Evolutionary conservation across 1,140 invertebrate species (phyloP).

Genomic region (Euborellia annulipes): DNA sequence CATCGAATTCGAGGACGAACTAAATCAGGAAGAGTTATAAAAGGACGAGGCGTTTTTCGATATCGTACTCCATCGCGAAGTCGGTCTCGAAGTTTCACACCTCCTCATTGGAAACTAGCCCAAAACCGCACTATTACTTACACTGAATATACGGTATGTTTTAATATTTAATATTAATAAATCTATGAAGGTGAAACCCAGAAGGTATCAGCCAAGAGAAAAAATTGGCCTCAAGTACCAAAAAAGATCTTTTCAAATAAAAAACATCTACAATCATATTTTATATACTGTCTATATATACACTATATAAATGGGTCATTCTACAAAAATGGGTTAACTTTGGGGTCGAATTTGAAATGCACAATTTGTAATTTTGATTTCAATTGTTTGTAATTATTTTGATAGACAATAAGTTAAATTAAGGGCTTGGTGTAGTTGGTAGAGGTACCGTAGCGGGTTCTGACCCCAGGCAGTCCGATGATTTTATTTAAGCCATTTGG

Average conservation of each 20-base stretch:
- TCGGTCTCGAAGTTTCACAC: constrained; percentile 66
- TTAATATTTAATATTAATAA: constrained; percentile 1
- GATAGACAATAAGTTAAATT: too few relatives aligned
- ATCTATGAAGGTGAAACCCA: neutral
- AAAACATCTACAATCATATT: constrained; percentile 3
- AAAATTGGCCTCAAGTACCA: neutral
- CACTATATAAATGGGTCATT: too few relatives aligned
- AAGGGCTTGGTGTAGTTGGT: too few relatives aligned
- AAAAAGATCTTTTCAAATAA: neutral
- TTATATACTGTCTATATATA: constrained; percentile 8
- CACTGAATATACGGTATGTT: constrained; percentile 54
- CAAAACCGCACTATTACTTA: constrained; percentile 66
- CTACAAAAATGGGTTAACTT: too few relatives aligned
- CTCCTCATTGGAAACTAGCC: constrained; percentile 78
- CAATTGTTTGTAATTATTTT: too few relatives aligned
- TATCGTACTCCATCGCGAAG: constrained; percentile 71
- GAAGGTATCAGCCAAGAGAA: neutral
- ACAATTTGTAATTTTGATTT: too few relatives aligned
- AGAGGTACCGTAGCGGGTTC: too few relatives aligned
- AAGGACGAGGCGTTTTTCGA: constrained; percentile 73
- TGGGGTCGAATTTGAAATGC: too few relatives aligned
- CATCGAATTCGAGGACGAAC: constrained; percentile 35
- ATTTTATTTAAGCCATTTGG: too few relatives aligned
- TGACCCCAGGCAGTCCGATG: too few relatives aligned
- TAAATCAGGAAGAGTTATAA: constrained; percentile 67